Base-by-base conservation (phyloP, 2,888 invertebrate genomes). In the Marronus borbonicus region DNA sequence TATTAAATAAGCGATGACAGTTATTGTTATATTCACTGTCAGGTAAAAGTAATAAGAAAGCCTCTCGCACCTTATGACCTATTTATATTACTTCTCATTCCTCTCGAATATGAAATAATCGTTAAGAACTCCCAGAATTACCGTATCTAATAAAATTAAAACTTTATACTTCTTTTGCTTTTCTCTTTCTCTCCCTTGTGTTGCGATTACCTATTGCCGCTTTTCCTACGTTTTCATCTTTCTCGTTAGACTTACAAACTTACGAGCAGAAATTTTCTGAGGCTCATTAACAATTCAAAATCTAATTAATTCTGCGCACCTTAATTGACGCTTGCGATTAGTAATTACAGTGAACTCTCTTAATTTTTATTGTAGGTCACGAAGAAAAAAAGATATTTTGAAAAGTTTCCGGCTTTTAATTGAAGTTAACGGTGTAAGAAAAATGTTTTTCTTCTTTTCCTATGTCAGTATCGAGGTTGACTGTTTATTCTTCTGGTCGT, bases 281-380 rank as follows among this genome's bases (percentile, higher is more conserved):
- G 68, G 24, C 68, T 76, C 68, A 76, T 76, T 76, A 76, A 76
- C 76, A 76, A 76, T 58, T 76, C 68, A 68, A 66, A 68, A 66
- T 76, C 68, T 66, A 76, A 76, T 76, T 76, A 76, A 76, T 76
- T 58, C 39, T 44, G 49, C 20, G 60, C 36, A 60, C 17, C 55
- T 50, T 76, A 76, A 76, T 68, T 68, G 76, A 60, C 28, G 76
- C 68, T 44, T 44, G 76, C 68, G 52, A 55, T 76, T 68, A 76
- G 66, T 68, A 76, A 68, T 76, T 76, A 76, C 24, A 49, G 20
- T 44, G 60, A 74, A 74, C 76, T 49, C 58, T 68, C 68, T 58
- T 68, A 68, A 76, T 68, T 68, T 76, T 76, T 58, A 76, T 66
- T 68, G 28, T 39, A n/a, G n/a, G 28, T 20, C 1, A 12, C 12